A percentile compares a stretch with the other conserved stretches of the same genome.
Evolutionary conservation across 2,113 vertebrate species (phyloP).

Genomic region (Pipra filicauda): DNA sequence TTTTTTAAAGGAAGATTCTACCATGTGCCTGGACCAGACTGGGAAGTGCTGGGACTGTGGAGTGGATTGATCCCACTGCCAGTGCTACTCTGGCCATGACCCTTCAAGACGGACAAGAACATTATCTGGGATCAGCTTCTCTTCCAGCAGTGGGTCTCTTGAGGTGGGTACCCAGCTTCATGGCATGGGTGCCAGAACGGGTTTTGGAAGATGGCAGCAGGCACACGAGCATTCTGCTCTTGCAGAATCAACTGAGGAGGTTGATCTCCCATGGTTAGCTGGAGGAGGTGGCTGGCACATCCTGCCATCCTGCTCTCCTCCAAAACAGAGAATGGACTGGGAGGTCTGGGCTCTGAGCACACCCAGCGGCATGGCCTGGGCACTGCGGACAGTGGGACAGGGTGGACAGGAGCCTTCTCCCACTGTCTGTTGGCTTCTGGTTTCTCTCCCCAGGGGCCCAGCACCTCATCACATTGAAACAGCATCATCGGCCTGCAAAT

Average conservation of each 20-base stretch:
- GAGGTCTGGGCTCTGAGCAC: background rate
- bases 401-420: background rate
- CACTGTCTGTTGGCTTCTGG: background rate
- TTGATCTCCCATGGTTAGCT: background rate
- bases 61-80: background rate
- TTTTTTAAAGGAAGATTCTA: background rate
- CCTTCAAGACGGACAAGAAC: background rate
- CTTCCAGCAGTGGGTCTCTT: background rate
- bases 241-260: background rate
- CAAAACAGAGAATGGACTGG: background rate
- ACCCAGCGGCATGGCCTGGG: background rate
- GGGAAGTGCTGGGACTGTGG: background rate
- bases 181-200: background rate
- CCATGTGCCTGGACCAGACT: background rate
- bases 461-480: background rate
- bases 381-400: background rate
- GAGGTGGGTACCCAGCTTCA: background rate
- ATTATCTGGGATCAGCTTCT: background rate
- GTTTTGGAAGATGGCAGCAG: rapidly evolving
- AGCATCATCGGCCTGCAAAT: background rate
- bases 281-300: background rate
- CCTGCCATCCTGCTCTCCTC: background rate
- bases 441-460: background rate
- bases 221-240: background rate
- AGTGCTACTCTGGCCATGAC: background rate